Base-by-base conservation (phyloP, 2,888 invertebrate genomes). In the Gisinianus flammeolus region DNA sequence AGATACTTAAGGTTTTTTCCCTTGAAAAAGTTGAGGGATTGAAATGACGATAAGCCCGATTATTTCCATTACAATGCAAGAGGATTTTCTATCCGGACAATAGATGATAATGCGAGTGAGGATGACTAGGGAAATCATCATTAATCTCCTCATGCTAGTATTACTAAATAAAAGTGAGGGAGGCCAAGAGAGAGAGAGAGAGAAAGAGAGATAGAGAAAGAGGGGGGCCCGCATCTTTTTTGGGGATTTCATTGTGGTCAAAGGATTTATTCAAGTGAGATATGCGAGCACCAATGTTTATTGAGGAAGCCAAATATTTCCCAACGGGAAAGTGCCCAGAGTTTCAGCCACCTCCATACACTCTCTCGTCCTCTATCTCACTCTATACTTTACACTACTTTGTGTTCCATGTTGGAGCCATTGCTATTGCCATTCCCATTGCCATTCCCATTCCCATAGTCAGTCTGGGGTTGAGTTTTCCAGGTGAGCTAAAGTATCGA, bases 181-280 rank as follows among this genome's bases (percentile, higher is more conserved):
- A 28, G 66, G 19, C 8, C 24, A 30, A 66, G 30, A 28, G 24
- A 66, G 66, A 66, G 24, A 64, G 26, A 26, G 22, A 64, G 64
- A 64, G 22, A 66, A 30, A 66, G 4, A 66, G 66, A 66, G 30
- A 64, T 26, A 66, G 19, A 44, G 19, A 12, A 4, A 44, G 19
- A 12, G 19, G 44, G 19, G 12, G 12, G 44, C 44, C 44, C 44
- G 44, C 44, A 44, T 44, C 58, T 58, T n/a, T 58, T 19, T 12
- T 58, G 16, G 16, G 58, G 10, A 58, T 58, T 24, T 8, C 22
- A 24, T n/a, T 58, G 58, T 22, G 58, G 58, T 58, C 58, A 58
- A 58, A 58, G 58, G 58, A 58, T 58, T 58, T 58, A 58, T n/a
- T 24, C 58, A 58, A 58, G 58, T 24, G 58, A 58, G 58, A 58